Evolutionary conservation across 2,113 vertebrate genomes (phyloP).

Genomic region (Peromyscus leucopus): DNA sequence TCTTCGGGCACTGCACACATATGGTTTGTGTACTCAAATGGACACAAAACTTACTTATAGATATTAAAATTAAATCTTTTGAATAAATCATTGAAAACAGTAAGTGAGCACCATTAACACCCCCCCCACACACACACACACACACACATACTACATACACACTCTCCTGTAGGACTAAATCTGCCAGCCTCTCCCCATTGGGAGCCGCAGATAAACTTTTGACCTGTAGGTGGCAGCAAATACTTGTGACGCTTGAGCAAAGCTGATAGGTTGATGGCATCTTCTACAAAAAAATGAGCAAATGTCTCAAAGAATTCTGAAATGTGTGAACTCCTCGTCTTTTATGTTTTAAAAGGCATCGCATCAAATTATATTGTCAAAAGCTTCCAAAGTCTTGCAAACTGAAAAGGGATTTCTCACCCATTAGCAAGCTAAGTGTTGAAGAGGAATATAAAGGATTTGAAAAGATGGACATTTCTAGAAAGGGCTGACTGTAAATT

Average conservation of each 20-base stretch:
- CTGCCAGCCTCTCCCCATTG: neutral
- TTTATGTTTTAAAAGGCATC: constrained; percentile 48
- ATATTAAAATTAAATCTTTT: neutral
- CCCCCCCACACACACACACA: neutral
- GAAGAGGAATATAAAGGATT: constrained; percentile 3
- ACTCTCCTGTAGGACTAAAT: neutral
- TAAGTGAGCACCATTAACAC: neutral
- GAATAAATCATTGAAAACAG: neutral
- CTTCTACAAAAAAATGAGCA: neutral
- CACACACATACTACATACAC: neutral
- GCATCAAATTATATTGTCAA: neutral
- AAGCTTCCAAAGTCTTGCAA: neutral
- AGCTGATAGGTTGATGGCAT: neutral
- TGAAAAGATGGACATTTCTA: constrained; percentile 55
- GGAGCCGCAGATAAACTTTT: neutral
- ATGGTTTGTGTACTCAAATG: neutral
- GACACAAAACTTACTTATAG: neutral
- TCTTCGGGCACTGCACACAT: neutral
- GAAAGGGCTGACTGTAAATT: neutral
- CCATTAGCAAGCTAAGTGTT: constrained; percentile 19
- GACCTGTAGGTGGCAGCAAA: constrained; percentile 75
- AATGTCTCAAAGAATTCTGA: constrained; percentile 17
- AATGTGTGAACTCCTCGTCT: neutral
- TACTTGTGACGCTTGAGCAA: neutral
- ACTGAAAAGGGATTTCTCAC: constrained; percentile 44